These are phyloP conservation scores for Melanotaenia boesemani DNA, from an alignment of 2,797 vertebrate species.

Conservation along the genomic window DNA sequence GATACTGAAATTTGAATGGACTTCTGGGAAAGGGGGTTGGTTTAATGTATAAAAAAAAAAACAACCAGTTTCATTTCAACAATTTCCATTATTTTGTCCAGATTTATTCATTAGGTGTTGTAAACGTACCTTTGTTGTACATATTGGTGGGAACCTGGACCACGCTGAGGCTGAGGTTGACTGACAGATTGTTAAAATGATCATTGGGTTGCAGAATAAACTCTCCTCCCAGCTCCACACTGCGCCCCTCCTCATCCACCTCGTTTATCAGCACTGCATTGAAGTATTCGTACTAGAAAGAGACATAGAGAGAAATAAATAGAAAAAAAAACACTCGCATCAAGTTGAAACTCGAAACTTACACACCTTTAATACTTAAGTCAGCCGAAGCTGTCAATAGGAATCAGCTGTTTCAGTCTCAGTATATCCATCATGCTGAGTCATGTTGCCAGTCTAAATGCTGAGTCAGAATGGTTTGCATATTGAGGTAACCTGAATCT, in stretches of 20 bases:
- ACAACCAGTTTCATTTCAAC: background rate
- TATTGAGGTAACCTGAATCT: conserved; percentile 64
- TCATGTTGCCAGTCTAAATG: conserved; percentile 36
- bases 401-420: conserved; percentile 10
- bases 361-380: background rate
- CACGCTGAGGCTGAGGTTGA: conserved; percentile 96
- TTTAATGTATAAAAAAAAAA: too few relatives aligned
- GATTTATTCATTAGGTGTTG: background rate
- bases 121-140: conserved; percentile 95
- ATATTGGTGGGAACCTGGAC: conserved; percentile 99
- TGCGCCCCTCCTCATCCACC: conserved; percentile 92
- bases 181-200: conserved; percentile 98
- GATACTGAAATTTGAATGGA: too few relatives aligned
- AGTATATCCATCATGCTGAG: conserved; percentile 24
- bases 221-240: conserved; percentile 93
- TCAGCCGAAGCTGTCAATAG: conserved; percentile 1
- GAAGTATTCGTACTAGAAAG: conserved; percentile 95
- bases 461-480: conserved; percentile 58
- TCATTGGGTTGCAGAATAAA: conserved; percentile 97
- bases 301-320: conserved; percentile 42
- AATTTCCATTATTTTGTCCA: background rate
- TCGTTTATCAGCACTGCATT: conserved; percentile 98
- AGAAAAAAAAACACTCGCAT: conserved; percentile 14
- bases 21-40: too few relatives aligned
- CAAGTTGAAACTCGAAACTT: conserved; percentile 1